Conservation (phyloP, 1,140 invertebrate genomes). For the Aricia agestis region DNA sequence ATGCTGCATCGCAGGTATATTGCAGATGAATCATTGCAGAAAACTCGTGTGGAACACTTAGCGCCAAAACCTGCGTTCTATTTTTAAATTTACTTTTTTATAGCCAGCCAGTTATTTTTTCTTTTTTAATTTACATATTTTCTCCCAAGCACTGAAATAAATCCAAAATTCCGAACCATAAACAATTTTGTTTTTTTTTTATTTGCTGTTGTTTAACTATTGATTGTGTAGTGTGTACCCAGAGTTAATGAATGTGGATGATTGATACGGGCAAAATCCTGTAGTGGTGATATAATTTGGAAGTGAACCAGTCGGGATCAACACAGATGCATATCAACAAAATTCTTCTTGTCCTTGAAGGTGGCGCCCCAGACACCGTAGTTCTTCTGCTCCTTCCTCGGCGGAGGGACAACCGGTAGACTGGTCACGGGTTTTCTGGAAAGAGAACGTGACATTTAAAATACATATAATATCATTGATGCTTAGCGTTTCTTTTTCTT, state of each 20-base stretch:
- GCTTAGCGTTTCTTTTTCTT: too few species aligned
- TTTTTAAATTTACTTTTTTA: neutral
- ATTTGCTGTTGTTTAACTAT: neutral
- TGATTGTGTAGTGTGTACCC: neutral
- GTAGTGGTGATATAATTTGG: conserved; percentile 35
- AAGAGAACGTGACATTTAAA: conserved; percentile 19
- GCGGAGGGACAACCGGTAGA: conserved; percentile 30
- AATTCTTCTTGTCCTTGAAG: conserved; percentile 84
- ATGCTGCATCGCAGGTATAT: conserved; percentile 1
- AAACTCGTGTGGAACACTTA: neutral
- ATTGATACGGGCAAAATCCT: conserved; percentile 5
- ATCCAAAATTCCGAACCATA: too few species aligned
- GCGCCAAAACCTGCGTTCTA: neutral
- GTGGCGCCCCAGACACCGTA: conserved; percentile 82
- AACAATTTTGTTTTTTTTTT: too few species aligned
- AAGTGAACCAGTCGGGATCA: conserved; percentile 48
- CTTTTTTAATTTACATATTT: neutral
- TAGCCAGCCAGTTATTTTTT: neutral
- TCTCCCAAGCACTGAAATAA: too few species aligned
- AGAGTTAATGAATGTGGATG: neutral
- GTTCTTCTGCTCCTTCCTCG: conserved; percentile 72
- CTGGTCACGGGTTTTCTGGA: conserved; percentile 50
- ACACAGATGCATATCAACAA: conserved; percentile 82
- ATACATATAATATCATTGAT: too few species aligned
- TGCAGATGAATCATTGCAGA: conserved; percentile 5